Evolutionary conservation across 2,113 vertebrate species (phyloP), one percentile per base, ranked within the genome.

Genomic region (Apodemus sylvaticus): DNA sequence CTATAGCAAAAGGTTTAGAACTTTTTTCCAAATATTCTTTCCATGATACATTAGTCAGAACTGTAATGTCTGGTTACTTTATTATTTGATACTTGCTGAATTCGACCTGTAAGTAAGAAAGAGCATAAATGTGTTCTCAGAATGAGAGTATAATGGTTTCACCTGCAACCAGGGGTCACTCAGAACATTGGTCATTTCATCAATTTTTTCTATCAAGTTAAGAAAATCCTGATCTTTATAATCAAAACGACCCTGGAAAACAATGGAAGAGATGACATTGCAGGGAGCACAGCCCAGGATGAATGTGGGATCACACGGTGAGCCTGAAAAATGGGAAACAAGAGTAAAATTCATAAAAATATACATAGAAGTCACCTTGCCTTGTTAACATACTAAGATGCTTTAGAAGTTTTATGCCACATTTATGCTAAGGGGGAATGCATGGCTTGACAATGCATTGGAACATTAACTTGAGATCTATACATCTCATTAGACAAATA

Each of bases 301-400:
- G n/a, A 91, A 89, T 34, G 96, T 94, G 39, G 97, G 97, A 58
- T 97, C 95, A 88, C 96, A 97, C 2, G 95, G 87, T 90, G 71
- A 86, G 2, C 48, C 97, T 97, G 62, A 81, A 66, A 9, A 64
- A 26, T 53, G 42, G 26, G 7, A 91, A 89, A 93, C 4, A 94
- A 58, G 26, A 71, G 39, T 12, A 85, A 94, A 86, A 87, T 11
- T 31, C 4, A 53, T 64, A 34, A 81, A 93, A 24, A 53, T 36
- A 22, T 5, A 82, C 29, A 51, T 24, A 45, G 42, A 12, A 90
- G 45, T 36, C 7, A 70, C 1, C 34, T n/a, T 53, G 31, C 10
- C 16, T 68, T 93, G 22, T 36, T 53, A 76, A 36, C 4, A 68
- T 31, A 5, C 34, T 85, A 94, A 60, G 1, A 3, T 79, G 19